These are phyloP conservation scores for Drosophila cognata DNA, from an alignment of 2,888 invertebrate species.

Conservation along the genomic window DNA sequence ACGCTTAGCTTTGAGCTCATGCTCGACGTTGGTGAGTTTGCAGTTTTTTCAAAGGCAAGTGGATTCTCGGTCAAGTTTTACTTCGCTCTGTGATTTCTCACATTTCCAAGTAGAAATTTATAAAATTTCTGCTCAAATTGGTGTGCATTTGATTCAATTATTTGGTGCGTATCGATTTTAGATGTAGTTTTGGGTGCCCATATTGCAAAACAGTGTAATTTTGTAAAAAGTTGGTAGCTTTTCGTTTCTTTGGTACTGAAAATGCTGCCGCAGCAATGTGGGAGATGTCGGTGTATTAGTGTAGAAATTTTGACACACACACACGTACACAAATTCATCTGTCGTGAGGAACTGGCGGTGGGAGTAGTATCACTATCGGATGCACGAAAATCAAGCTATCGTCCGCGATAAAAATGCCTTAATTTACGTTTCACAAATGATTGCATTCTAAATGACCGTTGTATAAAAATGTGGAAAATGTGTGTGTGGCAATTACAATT, in stretches of 20 bases:
- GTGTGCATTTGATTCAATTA: slow-evolving; percentile 67
- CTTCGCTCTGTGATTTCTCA: slow-evolving; percentile 81
- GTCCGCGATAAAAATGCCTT: background rate
- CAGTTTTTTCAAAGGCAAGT: slow-evolving; percentile 79
- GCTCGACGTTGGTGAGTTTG: slow-evolving; percentile 69
- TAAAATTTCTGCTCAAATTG: slow-evolving; percentile 74
- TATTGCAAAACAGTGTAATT: slow-evolving; percentile 30
- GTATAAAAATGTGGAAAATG: background rate
- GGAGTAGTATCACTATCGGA: slow-evolving; percentile 33
- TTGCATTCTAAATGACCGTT: background rate
- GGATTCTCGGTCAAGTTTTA: slow-evolving; percentile 78
- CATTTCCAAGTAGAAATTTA: slow-evolving; percentile 78
- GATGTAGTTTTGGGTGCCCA: slow-evolving; percentile 31
- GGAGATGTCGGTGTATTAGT: slow-evolving; percentile 56
- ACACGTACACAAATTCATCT: slow-evolving; percentile 38
- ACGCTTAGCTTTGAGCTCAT: slow-evolving; percentile 33
- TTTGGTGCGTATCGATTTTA: slow-evolving; percentile 76
- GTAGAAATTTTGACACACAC: slow-evolving; percentile 53
- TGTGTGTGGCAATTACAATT: slow-evolving; percentile 1
- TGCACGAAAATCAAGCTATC: slow-evolving; percentile 8
- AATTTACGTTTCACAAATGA: background rate
- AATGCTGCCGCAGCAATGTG: slow-evolving; percentile 63
- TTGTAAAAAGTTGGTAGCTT: slow-evolving; percentile 46
- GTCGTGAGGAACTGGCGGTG: slow-evolving; percentile 47
- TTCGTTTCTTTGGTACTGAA: slow-evolving; percentile 36